Evolutionary conservation across 2,113 vertebrate genomes (phyloP), one percentile per base, ranked within the genome.

Genomic region (Gallinago media): DNA sequence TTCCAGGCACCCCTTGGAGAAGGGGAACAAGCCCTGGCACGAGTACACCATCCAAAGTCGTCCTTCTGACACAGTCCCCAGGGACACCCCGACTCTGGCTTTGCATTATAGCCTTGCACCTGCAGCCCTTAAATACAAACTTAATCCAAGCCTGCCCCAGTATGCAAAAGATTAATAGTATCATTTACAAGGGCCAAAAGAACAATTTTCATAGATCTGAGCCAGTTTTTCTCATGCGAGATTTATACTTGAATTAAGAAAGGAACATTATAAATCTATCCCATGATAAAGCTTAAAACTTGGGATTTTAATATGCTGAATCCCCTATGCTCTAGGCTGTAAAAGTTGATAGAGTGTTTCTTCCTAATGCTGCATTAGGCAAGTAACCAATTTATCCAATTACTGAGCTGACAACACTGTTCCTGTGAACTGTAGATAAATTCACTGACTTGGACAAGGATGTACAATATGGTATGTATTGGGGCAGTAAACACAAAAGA

Each of bases 331-430:
- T 66, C 66, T 59, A 32, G 49, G 63, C 91, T 95, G 70, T 96
- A 96, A 96, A 91, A 94, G 50, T 42, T 95, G 88, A 80, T 88
- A 72, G 6, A 87, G 31, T 70, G 68, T 94, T 93, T 89, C 73
- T 89, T 86, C 61, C 54, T 89, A 97, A 92, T 93, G 91, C 87
- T 94, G 58, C 78, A 94, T 92, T 97, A 95, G 96, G 95, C 94
- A 95, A 96, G 81, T 22, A 83, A 89, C 93, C 96, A 96, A 85
- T 66, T 89, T 40, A 65, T 91, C 54, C 91, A 89, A 59, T 95
- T 96, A 91, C 85, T 95, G 58, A 89, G 74, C 86, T 95, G 93
- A 89, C 94, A 95, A 85, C 85, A 87, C 56, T 90, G 85, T 97
- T 97, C 79, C 95, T 87, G 79, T 67, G 82, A 92, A 92, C 68